phyloP scores from a whole-genome alignment of 23 tunicate species.

The Diplosoma virens region DNA sequence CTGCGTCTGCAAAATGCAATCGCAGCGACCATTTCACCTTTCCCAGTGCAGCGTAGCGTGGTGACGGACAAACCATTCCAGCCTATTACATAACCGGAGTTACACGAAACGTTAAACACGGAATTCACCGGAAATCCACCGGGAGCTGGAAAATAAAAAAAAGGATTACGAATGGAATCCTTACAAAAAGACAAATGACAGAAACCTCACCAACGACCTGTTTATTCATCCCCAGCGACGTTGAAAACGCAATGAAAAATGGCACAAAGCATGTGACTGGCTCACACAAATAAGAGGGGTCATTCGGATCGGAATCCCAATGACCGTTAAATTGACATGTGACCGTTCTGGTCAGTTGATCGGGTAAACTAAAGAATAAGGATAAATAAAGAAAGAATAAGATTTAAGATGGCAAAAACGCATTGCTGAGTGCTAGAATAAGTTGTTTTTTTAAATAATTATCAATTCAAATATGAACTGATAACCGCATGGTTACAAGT shows the following conservation, averaged over 20 bases:
- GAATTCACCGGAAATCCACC: slow-evolving; percentile 2
- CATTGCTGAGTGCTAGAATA: too few relatives aligned
- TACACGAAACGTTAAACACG: slow-evolving; percentile 27
- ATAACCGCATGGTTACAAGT: too few relatives aligned
- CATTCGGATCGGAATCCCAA: slow-evolving; percentile 15
- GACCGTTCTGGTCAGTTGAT: neutral
- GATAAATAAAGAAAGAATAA: too few relatives aligned
- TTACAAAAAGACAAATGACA: too few relatives aligned
- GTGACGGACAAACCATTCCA: neutral
- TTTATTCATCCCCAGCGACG: too few relatives aligned
- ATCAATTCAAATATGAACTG: too few relatives aligned
- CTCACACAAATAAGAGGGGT: slow-evolving; percentile 19
- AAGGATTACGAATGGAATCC: too few relatives aligned
- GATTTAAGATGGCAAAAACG: too few relatives aligned
- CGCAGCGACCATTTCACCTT: slow-evolving; percentile 41
- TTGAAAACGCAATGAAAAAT: slow-evolving; percentile 12
- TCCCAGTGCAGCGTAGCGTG: slow-evolving; percentile 11
- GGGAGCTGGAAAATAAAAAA: slow-evolving; percentile 14
- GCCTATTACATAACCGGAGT: slow-evolving; percentile 36
- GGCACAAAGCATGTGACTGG: slow-evolving; percentile 27
- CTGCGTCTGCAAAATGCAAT: too few relatives aligned
- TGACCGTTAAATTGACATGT: slow-evolving; percentile 21
- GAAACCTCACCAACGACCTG: too few relatives aligned
- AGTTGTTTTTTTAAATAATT: too few relatives aligned
- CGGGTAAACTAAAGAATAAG: neutral